Base-by-base conservation (phyloP, 2,888 invertebrate species). In the Linnaemya vulpina region DNA sequence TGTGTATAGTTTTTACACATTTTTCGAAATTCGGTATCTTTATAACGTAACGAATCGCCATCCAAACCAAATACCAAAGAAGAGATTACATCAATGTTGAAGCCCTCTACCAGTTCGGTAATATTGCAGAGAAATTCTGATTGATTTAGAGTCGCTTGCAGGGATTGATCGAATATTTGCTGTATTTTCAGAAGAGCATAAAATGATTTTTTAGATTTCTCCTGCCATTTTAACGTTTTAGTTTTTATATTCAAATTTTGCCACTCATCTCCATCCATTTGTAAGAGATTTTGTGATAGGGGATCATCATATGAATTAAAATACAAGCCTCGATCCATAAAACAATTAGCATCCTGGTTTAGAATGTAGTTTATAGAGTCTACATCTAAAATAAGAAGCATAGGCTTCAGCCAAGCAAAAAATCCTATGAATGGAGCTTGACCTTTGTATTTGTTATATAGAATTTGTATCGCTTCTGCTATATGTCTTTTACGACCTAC, bases 61-160 rank as follows among this genome's bases (percentile, higher is more conserved):
- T 91, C 90, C 2, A 93, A 86, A 0, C 93, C 93, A 87, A 93
- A 93, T 0, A 92, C 93, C 86, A 93, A 90, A 0, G 89, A 88
- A 0, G 93, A 93, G 77, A 94, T 93, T 0, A 93, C 92, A 87
- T 94, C 94, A 2, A 93, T 91, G 5, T 93, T 93, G 84, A 92
- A 94, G 25, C 91, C 89, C 1, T 92, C 92, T n/a, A 93, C 90
- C 4, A 93, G 82, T n/a, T 93, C 91, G 81, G 92, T 93, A 1
- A 93, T 88, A 75, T 94, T 93, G 0, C 86, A 17, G 0, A 78
- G 60, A 13, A 40, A 25, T 17, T 87, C 81, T 5, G 71, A 20
- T 10, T 49, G 38, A 15, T 10, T 75, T 11, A 84, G 25, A 86
- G 92, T 91, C 3, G 91, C 88, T 77, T 91, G 93, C 0, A 91